phyloP scores from a whole-genome alignment of 2,888 invertebrate species.

The Amphimallon solstitiale region DNA sequence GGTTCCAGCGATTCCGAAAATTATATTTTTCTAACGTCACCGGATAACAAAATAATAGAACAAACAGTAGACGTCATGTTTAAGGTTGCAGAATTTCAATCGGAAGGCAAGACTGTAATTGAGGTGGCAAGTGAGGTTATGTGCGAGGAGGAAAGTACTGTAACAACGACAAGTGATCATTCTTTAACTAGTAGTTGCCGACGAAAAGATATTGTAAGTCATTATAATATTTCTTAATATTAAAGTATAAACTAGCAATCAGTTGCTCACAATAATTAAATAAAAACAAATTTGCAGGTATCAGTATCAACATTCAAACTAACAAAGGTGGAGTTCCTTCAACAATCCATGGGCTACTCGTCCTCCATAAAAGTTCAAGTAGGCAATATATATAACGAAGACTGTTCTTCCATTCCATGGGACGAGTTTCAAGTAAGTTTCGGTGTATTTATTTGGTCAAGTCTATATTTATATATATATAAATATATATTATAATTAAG shows the following conservation, averaged over 20 bases:
- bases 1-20: conserved; percentile 90
- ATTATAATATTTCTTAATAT: neutral
- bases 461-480: conserved; percentile 4
- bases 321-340: conserved; percentile 77
- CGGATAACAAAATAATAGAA: conserved; percentile 44
- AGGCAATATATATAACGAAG: conserved; percentile 78
- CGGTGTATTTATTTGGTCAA: neutral
- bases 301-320: conserved; percentile 74
- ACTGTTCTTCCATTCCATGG: conserved; percentile 90
- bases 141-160: conserved; percentile 76
- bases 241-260: conserved; percentile 2
- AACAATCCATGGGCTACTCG: conserved; percentile 75
- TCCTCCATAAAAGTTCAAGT: conserved; percentile 77
- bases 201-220: conserved; percentile 79
- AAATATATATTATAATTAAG: neutral
- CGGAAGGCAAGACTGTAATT: conserved; percentile 64
- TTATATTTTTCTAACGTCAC: conserved; percentile 70
- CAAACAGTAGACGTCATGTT: conserved; percentile 76
- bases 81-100: conserved; percentile 59
- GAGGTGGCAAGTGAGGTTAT: conserved; percentile 88
- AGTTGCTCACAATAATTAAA: neutral
- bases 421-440: conserved; percentile 89
- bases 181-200: conserved; percentile 83
- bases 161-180: conserved; percentile 85
- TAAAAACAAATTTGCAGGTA: conserved; percentile 60